Conservation (phyloP, 1,140 invertebrate genomes). For the Homarus americanus region DNA sequence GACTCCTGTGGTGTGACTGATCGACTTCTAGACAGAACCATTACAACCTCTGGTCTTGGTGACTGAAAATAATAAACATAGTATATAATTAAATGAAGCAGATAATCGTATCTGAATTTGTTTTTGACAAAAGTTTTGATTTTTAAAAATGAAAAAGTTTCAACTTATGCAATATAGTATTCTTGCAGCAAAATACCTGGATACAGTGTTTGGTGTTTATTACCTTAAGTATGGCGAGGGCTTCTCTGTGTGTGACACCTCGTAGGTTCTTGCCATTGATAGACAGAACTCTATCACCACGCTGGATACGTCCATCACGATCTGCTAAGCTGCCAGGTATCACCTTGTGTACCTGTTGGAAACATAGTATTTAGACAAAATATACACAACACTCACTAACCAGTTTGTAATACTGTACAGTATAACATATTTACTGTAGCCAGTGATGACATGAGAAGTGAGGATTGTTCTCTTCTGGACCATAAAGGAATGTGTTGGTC, state of each 20-base stretch:
- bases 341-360: conserved; percentile 88
- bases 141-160: no score
- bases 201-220: not conserved
- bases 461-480: no score
- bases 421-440: no score
- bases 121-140: no score
- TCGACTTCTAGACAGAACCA: conserved; percentile 82
- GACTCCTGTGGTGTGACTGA: conserved; percentile 76
- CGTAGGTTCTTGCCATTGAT: conserved; percentile 92
- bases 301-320: conserved; percentile 89
- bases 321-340: conserved; percentile 90
- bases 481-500: no score
- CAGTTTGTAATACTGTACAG: no score
- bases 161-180: not conserved
- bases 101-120: no score
- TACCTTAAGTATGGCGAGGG: conserved; percentile 90
- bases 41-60: conserved; percentile 83
- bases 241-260: conserved; percentile 90
- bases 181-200: not conserved
- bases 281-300: conserved; percentile 91
- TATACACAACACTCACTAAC: no score
- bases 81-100: no score
- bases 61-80: conserved; percentile 78
- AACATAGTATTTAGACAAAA: not conserved
- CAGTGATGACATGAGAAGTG: no score